Conservation (phyloP, 2,888 invertebrate genomes). For the Fissipunctia ypsillon region DNA sequence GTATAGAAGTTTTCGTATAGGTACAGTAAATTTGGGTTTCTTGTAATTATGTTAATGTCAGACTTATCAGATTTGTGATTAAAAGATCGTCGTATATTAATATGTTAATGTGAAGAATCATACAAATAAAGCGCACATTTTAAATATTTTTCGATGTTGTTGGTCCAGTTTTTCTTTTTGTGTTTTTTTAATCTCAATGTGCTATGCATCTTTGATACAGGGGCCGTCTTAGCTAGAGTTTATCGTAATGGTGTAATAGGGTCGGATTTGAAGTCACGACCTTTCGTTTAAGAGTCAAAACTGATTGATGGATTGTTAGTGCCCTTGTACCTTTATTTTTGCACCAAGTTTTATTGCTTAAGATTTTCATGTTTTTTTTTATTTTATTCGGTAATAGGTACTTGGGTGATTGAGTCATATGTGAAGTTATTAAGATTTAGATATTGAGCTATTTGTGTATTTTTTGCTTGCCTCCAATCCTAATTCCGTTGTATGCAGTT, state of each 20-base stretch:
- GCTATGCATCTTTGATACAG: slow-evolving; percentile 21
- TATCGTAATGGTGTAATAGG: slow-evolving; percentile 42
- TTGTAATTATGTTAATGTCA: slow-evolving; percentile 58
- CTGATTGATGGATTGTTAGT: slow-evolving; percentile 48
- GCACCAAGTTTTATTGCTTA: slow-evolving; percentile 56
- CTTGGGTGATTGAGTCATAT: background rate
- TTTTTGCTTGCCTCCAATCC: background rate
- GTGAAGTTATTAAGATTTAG: background rate
- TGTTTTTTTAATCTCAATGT: slow-evolving; percentile 1
- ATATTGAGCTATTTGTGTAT: background rate
- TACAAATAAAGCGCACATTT: slow-evolving; percentile 46
- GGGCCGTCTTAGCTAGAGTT: background rate
- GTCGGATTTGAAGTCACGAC: slow-evolving; percentile 51
- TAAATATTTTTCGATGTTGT: slow-evolving; percentile 40
- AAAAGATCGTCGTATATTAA: slow-evolving; percentile 47
- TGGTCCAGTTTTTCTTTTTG: slow-evolving; percentile 31
- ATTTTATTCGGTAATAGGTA: background rate
- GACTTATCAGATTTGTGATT: slow-evolving; percentile 62
- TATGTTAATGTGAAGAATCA: slow-evolving; percentile 54
- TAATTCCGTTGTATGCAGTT: background rate
- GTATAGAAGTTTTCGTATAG: slow-evolving; percentile 53
- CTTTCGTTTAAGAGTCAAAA: slow-evolving; percentile 39
- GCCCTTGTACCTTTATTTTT: slow-evolving; percentile 38
- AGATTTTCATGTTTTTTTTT: background rate
- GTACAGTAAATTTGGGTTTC: slow-evolving; percentile 52